Conservation (phyloP, 2,113 vertebrate genomes). For the Malurus elegans region DNA sequence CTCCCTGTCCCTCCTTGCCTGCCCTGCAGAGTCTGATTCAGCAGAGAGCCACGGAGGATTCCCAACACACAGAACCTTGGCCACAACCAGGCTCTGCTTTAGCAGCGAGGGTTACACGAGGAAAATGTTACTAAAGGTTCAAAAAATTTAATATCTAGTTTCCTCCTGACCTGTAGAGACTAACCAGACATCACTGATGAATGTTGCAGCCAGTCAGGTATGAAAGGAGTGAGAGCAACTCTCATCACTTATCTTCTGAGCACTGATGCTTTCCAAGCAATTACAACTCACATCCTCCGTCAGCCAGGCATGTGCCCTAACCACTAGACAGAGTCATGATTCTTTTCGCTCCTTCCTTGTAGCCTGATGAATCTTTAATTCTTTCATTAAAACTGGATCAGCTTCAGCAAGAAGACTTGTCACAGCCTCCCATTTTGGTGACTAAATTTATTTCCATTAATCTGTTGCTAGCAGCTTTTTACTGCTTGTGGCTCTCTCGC, state of each 20-base stretch:
- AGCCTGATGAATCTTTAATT: slow-evolving; percentile 59
- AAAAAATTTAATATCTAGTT: not conserved
- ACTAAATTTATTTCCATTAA: slow-evolving; percentile 22
- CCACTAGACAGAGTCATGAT: slow-evolving; percentile 1
- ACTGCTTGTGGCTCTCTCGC: not conserved
- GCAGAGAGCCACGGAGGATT: not conserved
- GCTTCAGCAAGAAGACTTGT: not conserved
- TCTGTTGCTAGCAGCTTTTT: not conserved
- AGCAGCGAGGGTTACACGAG: not conserved
- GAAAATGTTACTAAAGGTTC: not conserved
- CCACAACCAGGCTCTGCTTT: not conserved
- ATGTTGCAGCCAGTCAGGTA: not conserved
- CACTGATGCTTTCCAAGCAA: not conserved
- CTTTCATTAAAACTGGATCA: slow-evolving; percentile 50
- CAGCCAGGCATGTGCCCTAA: not conserved
- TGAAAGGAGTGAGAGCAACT: not conserved
- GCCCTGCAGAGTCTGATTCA: not conserved
- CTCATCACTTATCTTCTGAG: not conserved
- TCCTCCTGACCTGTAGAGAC: not conserved
- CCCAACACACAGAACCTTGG: not conserved
- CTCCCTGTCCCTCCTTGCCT: not conserved
- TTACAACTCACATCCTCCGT: not conserved
- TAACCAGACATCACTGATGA: not conserved
- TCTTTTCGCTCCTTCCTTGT: not conserved
- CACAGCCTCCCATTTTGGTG: not conserved